phyloP scores from a whole-genome alignment of 2,113 vertebrate species.

The Alligator mississippiensis region DNA sequence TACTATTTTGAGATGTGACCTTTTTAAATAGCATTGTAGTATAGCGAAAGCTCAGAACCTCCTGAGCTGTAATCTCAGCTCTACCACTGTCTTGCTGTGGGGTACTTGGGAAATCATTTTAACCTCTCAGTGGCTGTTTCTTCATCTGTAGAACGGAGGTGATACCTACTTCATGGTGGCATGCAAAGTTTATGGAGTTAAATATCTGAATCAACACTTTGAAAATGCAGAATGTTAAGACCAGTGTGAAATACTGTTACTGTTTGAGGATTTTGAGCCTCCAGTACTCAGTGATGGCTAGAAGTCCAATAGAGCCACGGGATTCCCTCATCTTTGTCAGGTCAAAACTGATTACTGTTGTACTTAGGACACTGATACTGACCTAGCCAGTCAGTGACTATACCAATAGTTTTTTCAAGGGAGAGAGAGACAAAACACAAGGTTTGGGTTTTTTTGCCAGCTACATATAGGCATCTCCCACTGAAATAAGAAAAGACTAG shows the following conservation, averaged over 20 bases:
- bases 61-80: conserved; percentile 52
- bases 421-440: neutral
- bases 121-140: conserved; percentile 29
- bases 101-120: neutral
- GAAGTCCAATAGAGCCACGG: neutral
- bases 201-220: neutral
- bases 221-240: conserved; percentile 18
- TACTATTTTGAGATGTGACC: conserved; percentile 68
- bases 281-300: conserved; percentile 27
- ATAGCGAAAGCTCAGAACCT: conserved; percentile 24
- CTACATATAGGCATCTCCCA: neutral
- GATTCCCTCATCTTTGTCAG: neutral
- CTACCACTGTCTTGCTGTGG: neutral
- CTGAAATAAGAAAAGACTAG: neutral
- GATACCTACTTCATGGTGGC: neutral
- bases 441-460: neutral
- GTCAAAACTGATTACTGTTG: neutral
- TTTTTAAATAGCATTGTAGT: conserved; percentile 34
- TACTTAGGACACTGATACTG: neutral
- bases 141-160: neutral
- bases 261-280: neutral
- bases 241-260: neutral
- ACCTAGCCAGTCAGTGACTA: neutral
- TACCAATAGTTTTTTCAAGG: neutral
- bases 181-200: neutral